Base-by-base conservation (phyloP, 2,888 invertebrate genomes). In the Sphaerophoria taeniata region DNA sequence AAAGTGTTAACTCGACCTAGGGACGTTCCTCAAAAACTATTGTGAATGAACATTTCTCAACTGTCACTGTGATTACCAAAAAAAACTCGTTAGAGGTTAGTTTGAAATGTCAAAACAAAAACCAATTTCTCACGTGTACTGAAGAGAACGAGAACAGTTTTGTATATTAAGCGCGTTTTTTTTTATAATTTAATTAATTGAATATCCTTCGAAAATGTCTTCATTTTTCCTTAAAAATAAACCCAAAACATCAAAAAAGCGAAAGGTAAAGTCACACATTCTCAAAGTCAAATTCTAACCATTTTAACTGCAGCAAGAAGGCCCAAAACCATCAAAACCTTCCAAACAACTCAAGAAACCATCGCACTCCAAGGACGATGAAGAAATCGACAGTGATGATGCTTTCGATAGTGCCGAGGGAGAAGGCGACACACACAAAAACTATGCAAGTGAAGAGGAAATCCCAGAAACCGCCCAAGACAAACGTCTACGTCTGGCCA, bases 401-500 rank as follows among this genome's bases (percentile, higher is more conserved):
- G 92, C 94, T n/a, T 93, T 92, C 83, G 93, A 93, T 88, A 94
- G 93, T 87, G 92, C 77, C 2, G 85, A 85, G 6, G 82, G 70
- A 4, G 87, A 77, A 7, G 47, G 65, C 56, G 76, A 71, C 0
- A 74, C 87, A 88, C 33, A 78, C 89, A 47, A 87, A 4, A 74
- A 74, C 45, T 91, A 90, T 75, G 89, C 90, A 0, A 89, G 89
- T 3, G 90, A 90, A 70, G 89, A 90, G 14, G 91, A 91, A 71
- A 92, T 92, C 75, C 93, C 92, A 76, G 97, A 98, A 92, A 98
- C 97, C 0, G 95, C 96, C 0, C 98, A 98, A 90, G 97, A 98
- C 89, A 98, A 98, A 90, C 96, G 97, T 88, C 90, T 98, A 63
- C 94, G 98, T 56, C 92, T 98, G 83, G 98, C 98, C 0, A 98